These are phyloP conservation scores for Dromococcyx pavoninus DNA, from an alignment of 2,797 vertebrate genomes.

Conservation along the genomic window DNA sequence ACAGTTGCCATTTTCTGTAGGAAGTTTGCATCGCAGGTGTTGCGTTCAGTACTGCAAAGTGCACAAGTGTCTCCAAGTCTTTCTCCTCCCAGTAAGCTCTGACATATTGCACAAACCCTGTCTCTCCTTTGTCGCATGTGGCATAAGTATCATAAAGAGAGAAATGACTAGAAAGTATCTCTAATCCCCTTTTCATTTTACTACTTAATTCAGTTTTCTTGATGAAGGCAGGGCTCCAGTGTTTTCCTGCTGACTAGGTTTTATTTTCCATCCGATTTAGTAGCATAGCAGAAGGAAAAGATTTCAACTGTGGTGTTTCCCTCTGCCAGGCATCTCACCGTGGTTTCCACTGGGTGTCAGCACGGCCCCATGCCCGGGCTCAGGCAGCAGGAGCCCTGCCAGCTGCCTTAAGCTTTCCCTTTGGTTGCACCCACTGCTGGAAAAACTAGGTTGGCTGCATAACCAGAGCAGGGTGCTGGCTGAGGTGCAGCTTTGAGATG, in stretches of 20 bases:
- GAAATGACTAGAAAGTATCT: fast-evolving
- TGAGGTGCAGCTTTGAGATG: neutral
- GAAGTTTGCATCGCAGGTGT: neutral
- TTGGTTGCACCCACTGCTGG: neutral
- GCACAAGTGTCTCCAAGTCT: fast-evolving
- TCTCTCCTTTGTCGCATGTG: fast-evolving
- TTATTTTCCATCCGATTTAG: fast-evolving
- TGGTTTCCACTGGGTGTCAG: constrained; percentile 66
- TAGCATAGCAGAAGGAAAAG: neutral
- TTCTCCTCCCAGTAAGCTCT: neutral
- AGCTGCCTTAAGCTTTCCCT: neutral
- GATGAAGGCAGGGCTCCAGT: fast-evolving
- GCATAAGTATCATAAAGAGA: neutral
- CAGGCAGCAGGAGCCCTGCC: neutral
- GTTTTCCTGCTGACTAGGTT: neutral
- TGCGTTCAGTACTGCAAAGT: neutral
- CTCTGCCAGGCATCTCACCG: fast-evolving
- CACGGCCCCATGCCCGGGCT: neutral
- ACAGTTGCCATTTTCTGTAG: fast-evolving
- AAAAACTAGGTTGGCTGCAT: neutral
- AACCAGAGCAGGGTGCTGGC: neutral
- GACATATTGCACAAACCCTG: fast-evolving
- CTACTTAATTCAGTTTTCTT: neutral
- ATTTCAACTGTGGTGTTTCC: fast-evolving
- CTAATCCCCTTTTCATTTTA: fast-evolving